These are phyloP conservation scores for Pelochelys cantorii DNA, from an alignment of 2,797 vertebrate species.

Conservation along the genomic window DNA sequence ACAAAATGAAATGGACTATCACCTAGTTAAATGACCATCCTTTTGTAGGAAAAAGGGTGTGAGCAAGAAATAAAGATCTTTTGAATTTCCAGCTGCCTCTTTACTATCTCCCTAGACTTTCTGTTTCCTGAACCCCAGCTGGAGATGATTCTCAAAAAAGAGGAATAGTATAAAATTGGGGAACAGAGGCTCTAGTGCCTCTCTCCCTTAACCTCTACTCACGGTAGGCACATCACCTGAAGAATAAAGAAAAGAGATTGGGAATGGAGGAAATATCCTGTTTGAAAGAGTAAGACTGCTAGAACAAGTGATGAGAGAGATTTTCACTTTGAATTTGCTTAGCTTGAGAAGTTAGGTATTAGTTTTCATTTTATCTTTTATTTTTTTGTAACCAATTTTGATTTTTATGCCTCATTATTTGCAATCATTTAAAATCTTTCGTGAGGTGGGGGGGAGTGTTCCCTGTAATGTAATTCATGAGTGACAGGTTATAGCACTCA, in stretches of 20 bases:
- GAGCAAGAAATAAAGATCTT: neutral
- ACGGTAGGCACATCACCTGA: neutral
- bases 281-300: neutral
- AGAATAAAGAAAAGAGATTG: neutral
- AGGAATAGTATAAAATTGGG: too few relatives aligned
- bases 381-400: neutral
- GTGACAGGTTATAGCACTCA: too few relatives aligned
- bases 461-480: too few relatives aligned
- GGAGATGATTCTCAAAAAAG: neutral
- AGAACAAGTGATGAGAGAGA: neutral
- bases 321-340: neutral
- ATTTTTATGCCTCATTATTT: neutral
- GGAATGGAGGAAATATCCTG: neutral
- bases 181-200: too few relatives aligned
- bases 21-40: neutral
- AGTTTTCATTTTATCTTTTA: neutral
- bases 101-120: too few relatives aligned
- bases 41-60: neutral
- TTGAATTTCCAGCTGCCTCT: neutral
- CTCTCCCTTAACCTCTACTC: too few relatives aligned
- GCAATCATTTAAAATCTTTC: too few relatives aligned
- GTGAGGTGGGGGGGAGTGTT: too few relatives aligned
- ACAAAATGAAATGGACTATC: neutral
- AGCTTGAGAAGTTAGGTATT: neutral
- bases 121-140: neutral